A percentile compares a stretch with the other conserved stretches of the same genome.
Conservation (phyloP, 2,113 vertebrate genomes). For the Tyrannus savana region DNA sequence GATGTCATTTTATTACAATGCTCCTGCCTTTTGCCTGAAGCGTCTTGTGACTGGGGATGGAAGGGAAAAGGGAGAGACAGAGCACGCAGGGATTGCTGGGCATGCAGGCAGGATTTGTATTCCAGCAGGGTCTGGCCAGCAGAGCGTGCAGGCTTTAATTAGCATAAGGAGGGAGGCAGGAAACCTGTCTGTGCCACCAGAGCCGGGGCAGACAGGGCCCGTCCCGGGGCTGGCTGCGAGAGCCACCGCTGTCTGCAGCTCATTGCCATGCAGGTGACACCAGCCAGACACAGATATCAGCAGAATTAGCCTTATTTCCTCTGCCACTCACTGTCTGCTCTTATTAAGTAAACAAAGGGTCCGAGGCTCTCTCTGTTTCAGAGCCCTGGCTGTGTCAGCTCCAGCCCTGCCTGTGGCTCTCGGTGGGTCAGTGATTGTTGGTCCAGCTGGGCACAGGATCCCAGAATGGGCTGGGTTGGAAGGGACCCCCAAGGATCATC, state of each 20-base stretch:
- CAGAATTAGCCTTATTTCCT: neutral
- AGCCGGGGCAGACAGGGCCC: neutral
- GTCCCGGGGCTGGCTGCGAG: neutral
- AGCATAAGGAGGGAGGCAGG: constrained; percentile 13
- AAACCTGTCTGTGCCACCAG: neutral
- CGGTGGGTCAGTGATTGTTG: rapidly evolving
- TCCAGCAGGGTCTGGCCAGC: constrained; percentile 1
- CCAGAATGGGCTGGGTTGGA: neutral
- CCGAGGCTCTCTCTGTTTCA: rapidly evolving
- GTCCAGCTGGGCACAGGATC: neutral
- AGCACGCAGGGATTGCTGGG: neutral
- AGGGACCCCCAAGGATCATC: neutral
- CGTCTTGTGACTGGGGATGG: neutral
- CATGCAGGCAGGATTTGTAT: constrained; percentile 24
- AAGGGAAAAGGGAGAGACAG: neutral
- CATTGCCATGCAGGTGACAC: neutral
- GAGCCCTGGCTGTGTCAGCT: neutral
- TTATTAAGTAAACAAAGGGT: neutral
- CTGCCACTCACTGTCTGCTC: neutral
- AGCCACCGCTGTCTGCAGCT: neutral
- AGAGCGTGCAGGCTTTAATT: constrained; percentile 12
- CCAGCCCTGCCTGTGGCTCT: neutral
- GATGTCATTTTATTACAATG: neutral
- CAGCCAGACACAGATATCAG: neutral
- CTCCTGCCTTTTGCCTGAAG: constrained; percentile 31